Conservation (phyloP, 2,888 invertebrate species). For the Drosophila kuntzei region DNA sequence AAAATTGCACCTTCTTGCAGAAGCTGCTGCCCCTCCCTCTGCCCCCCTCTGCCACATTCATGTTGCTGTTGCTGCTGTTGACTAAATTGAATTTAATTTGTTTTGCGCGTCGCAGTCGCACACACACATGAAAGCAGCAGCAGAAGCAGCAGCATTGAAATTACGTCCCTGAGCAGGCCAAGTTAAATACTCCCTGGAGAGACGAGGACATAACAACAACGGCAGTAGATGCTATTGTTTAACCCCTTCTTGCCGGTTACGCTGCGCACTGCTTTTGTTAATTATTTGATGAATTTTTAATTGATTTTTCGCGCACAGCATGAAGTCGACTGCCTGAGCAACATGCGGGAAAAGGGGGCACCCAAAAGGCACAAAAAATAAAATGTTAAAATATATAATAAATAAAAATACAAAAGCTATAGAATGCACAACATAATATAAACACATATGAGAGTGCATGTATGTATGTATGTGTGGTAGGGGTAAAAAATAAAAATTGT, state of each 20-base stretch:
- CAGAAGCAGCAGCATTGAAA: constrained; percentile 47
- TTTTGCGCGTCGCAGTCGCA: constrained; percentile 73
- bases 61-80: constrained; percentile 54
- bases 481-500: constrained; percentile 51
- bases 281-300: constrained; percentile 84
- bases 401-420: constrained; percentile 38
- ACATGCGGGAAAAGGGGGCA: constrained; percentile 2
- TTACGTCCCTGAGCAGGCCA: constrained; percentile 65
- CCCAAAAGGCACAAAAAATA: constrained; percentile 24
- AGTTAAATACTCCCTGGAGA: constrained; percentile 78
- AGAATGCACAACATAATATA: constrained; percentile 48
- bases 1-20: constrained; percentile 84
- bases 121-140: constrained; percentile 26
- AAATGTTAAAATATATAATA: constrained; percentile 35
- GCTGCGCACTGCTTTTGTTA: constrained; percentile 77
- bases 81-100: constrained; percentile 84
- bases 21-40: constrained; percentile 29
- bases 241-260: constrained; percentile 66
- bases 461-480: constrained; percentile 20
- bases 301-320: constrained; percentile 82
- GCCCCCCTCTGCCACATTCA: background rate
- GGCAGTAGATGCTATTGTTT: constrained; percentile 66
- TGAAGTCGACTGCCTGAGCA: constrained; percentile 39
- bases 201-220: constrained; percentile 30
- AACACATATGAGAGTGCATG: constrained; percentile 3